These are phyloP conservation scores for Hylaea fasciaria DNA, from an alignment of 2,888 invertebrate species.

Conservation along the genomic window DNA sequence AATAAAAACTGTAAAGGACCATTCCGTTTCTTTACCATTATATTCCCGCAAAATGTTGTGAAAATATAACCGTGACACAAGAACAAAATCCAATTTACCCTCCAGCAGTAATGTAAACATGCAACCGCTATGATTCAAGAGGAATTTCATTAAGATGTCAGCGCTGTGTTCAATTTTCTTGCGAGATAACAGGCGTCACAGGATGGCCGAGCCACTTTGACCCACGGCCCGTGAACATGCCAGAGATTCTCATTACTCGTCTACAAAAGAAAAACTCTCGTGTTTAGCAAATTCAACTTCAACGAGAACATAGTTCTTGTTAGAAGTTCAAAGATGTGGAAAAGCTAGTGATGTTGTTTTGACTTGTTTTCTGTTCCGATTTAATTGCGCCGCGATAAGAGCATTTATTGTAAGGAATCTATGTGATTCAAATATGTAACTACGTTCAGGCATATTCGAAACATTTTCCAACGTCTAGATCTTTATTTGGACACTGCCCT, in stretches of 20 bases:
- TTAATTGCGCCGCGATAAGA: not conserved
- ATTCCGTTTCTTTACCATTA: not conserved
- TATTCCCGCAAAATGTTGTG: not conserved
- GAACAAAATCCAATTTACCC: conserved; percentile 20
- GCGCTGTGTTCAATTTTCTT: conserved; percentile 77
- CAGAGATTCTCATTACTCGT: conserved; percentile 72
- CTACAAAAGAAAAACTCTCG: conserved; percentile 65
- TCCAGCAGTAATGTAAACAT: conserved; percentile 50
- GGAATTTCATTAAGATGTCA: conserved; percentile 82
- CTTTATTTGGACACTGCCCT: not conserved
- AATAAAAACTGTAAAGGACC: too few relatives aligned
- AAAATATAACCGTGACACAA: conserved; percentile 14
- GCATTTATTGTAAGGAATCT: not conserved
- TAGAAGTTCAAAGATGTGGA: conserved; percentile 1
- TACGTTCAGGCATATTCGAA: too few relatives aligned
- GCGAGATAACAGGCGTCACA: conserved; percentile 59
- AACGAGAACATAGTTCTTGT: conserved; percentile 8
- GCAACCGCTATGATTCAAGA: conserved; percentile 39
- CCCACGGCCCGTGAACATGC: conserved; percentile 75
- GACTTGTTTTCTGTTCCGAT: too few relatives aligned
- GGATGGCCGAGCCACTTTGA: conserved; percentile 77
- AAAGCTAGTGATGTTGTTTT: conserved; percentile 12
- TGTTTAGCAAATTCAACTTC: conserved; percentile 50
- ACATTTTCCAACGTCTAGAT: not conserved
- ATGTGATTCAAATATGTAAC: too few relatives aligned